phyloP scores from a whole-genome alignment of 2,888 invertebrate species.

The Lysandra coridon region DNA sequence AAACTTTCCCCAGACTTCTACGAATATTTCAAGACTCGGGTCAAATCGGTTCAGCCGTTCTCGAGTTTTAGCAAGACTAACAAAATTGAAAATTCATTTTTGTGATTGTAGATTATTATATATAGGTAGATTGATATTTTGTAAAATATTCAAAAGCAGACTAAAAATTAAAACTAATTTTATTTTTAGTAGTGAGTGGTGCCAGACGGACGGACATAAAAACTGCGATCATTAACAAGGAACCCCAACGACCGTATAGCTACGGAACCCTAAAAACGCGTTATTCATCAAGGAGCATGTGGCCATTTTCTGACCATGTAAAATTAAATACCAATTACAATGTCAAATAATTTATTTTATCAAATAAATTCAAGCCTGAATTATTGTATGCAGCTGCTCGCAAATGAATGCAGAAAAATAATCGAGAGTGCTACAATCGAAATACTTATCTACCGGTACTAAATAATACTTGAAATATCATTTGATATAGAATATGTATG shows the following conservation, averaged over 20 bases:
- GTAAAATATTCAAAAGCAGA: too few relatives aligned
- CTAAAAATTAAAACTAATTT: too few relatives aligned
- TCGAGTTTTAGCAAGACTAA: too few relatives aligned
- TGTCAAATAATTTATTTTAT: slow-evolving; percentile 29
- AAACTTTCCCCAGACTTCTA: too few relatives aligned
- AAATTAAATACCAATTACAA: slow-evolving; percentile 12
- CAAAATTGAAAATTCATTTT: too few relatives aligned
- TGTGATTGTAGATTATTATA: too few relatives aligned
- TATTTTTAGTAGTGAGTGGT: too few relatives aligned
- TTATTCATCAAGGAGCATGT: slow-evolving; percentile 16
- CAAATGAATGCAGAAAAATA: not conserved
- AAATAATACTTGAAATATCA: not conserved
- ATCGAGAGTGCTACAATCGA: not conserved
- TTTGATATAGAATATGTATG: too few relatives aligned
- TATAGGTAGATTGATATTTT: too few relatives aligned
- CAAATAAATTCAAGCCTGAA: not conserved
- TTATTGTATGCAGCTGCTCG: not conserved
- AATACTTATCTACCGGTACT: not conserved
- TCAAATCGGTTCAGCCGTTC: too few relatives aligned
- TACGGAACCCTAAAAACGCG: slow-evolving; percentile 8
- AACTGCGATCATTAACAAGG: not conserved
- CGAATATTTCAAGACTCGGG: too few relatives aligned
- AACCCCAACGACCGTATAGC: not conserved
- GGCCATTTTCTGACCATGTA: not conserved
- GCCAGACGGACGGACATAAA: too few relatives aligned